These are phyloP conservation scores for Campoplex nolae DNA, from an alignment of 2,888 invertebrate species.

Conservation along the genomic window DNA sequence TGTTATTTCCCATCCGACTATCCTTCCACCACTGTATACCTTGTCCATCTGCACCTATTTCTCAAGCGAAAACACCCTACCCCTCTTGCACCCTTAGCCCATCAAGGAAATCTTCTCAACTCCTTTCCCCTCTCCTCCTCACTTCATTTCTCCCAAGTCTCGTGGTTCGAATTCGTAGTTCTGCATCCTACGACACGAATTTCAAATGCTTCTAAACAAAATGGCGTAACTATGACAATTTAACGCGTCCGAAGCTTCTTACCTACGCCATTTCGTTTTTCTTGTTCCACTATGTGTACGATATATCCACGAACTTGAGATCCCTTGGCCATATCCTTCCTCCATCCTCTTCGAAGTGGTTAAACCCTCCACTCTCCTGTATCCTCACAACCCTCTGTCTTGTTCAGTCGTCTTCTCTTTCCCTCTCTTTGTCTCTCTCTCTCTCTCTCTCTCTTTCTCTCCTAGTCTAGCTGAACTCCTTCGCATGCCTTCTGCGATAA, in stretches of 20 bases:
- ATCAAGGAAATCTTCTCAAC: slow-evolving; percentile 54
- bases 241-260: background rate
- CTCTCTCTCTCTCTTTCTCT: slow-evolving; percentile 41
- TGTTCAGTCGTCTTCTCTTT: background rate
- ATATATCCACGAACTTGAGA: slow-evolving; percentile 53
- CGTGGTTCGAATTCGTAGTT: slow-evolving; percentile 47
- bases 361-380: slow-evolving; percentile 67
- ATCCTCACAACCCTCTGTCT: slow-evolving; percentile 14
- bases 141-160: slow-evolving; percentile 41
- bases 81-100: slow-evolving; percentile 40
- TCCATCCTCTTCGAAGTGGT: slow-evolving; percentile 77
- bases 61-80: slow-evolving; percentile 61
- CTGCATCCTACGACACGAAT: slow-evolving; percentile 59
- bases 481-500: slow-evolving; percentile 81
- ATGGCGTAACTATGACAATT: slow-evolving; percentile 40
- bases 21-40: slow-evolving; percentile 66
- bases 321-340: slow-evolving; percentile 70
- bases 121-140: slow-evolving; percentile 22
- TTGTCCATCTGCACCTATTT: slow-evolving; percentile 71
- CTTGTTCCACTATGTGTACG: slow-evolving; percentile 5
- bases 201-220: slow-evolving; percentile 37
- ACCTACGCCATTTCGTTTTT: slow-evolving; percentile 40
- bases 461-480: slow-evolving; percentile 57
- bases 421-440: slow-evolving; percentile 16
- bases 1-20: slow-evolving; percentile 60